A percentile compares a stretch with the other conserved stretches of the same genome.
Conservation (phyloP, 2,888 invertebrate species). For the Ormyrus rosae region DNA sequence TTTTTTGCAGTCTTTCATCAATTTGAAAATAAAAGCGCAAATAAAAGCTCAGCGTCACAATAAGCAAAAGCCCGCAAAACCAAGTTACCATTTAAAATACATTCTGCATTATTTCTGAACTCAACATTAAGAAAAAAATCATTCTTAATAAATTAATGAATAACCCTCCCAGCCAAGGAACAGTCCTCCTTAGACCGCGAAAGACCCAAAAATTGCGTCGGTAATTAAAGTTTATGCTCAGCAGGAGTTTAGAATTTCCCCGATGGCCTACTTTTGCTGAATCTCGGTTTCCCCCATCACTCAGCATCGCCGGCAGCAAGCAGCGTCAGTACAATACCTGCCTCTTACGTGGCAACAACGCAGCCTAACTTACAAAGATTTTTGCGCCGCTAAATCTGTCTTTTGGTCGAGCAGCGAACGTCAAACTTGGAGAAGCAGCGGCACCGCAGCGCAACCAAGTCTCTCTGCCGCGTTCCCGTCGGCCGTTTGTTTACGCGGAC, state of each 20-base stretch:
- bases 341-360: not conserved
- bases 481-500: conserved; percentile 27
- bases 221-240: conserved; percentile 5
- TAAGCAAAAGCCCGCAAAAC: too few relatives aligned
- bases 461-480: not conserved
- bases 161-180: too few relatives aligned
- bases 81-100: too few relatives aligned
- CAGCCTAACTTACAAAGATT: not conserved
- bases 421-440: conserved; percentile 41
- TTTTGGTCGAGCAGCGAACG: conserved; percentile 48
- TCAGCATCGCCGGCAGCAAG: not conserved
- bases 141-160: too few relatives aligned
- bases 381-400: conserved; percentile 48
- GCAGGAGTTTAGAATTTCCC: conserved; percentile 14
- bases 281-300: conserved; percentile 11
- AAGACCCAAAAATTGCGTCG: too few relatives aligned
- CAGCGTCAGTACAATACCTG: not conserved
- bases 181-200: too few relatives aligned
- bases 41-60: too few relatives aligned
- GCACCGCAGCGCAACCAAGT: conserved; percentile 8
- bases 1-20: too few relatives aligned
- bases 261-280: conserved; percentile 1
- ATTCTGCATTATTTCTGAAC: too few relatives aligned
- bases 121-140: too few relatives aligned
- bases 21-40: too few relatives aligned